A percentile compares a stretch with the other conserved stretches of the same genome.
phyloP scores from a whole-genome alignment of 1,140 invertebrate species.

The Trichonephila clavata region DNA sequence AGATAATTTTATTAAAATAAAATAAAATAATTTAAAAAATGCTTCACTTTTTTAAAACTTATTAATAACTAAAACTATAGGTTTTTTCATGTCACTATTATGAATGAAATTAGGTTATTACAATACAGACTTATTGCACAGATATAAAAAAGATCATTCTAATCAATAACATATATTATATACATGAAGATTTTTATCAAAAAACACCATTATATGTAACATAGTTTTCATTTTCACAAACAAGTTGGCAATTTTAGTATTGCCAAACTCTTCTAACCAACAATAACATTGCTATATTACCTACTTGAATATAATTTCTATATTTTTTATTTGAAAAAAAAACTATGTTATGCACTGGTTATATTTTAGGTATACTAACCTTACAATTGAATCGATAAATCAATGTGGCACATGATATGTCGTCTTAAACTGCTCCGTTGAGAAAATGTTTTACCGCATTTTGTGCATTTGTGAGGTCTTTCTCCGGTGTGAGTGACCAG shows the following conservation, averaged over 20 bases:
- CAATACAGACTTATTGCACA: too few species aligned
- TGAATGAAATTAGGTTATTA: too few species aligned
- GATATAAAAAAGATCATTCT: too few species aligned
- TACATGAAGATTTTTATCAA: too few species aligned
- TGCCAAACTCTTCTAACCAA: not conserved
- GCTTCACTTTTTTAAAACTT: too few species aligned
- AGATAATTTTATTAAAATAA: too few species aligned
- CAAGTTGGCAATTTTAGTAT: not conserved
- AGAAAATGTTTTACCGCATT: slow-evolving; percentile 69
- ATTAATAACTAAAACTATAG: too few species aligned
- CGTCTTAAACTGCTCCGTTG: slow-evolving; percentile 72
- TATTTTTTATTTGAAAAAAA: not conserved
- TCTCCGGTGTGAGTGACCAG: slow-evolving; percentile 66
- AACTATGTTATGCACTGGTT: not conserved
- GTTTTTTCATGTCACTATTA: too few species aligned
- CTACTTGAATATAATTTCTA: not conserved
- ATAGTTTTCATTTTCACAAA: too few species aligned
- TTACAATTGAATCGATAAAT: slow-evolving; percentile 47
- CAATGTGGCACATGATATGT: slow-evolving; percentile 70
- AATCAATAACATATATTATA: too few species aligned
- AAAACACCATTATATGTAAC: too few species aligned
- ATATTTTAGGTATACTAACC: not conserved
- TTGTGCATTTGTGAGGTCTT: slow-evolving; percentile 57
- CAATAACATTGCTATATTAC: not conserved
- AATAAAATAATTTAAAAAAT: too few species aligned